Percentiles rank a stretch among this genome's conserved stretches.
phyloP scores from a whole-genome alignment of 2,113 vertebrate species.

The Octodon degus region DNA sequence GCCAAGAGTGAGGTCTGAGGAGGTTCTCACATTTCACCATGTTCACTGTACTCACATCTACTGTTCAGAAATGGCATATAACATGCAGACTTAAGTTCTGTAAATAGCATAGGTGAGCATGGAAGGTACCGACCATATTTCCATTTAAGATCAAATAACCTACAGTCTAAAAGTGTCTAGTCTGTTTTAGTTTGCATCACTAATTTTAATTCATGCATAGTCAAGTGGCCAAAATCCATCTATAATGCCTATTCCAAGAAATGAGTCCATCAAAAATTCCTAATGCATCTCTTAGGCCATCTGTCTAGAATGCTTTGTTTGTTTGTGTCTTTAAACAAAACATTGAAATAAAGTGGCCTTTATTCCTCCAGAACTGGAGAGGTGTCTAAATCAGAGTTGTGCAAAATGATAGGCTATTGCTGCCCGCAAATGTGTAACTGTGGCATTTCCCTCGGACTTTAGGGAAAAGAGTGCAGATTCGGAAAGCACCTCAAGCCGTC shows the following conservation, averaged over 20 bases:
- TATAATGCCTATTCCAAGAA: conserved; percentile 45
- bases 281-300: neutral
- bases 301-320: conserved; percentile 45
- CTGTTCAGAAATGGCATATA: conserved; percentile 28
- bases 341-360: conserved; percentile 45
- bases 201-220: conserved; percentile 11
- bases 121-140: conserved; percentile 6
- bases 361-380: conserved; percentile 59
- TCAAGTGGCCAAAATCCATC: conserved; percentile 12
- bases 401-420: conserved; percentile 3
- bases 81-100: neutral
- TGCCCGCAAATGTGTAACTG: neutral
- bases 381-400: conserved; percentile 31
- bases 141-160: conserved; percentile 26
- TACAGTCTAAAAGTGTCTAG: neutral
- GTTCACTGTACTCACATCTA: neutral
- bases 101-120: conserved; percentile 1
- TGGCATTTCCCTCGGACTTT: conserved; percentile 65
- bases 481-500: conserved; percentile 88
- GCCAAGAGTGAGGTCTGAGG: neutral
- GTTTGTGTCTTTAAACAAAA: conserved; percentile 32
- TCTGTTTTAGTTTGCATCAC: conserved; percentile 16
- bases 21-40: neutral
- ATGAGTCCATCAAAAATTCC: conserved; percentile 6
- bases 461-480: conserved; percentile 92